Evolutionary conservation across 2,888 invertebrate genomes (phyloP).

Genomic region (Dorcus parallelipipedus): DNA sequence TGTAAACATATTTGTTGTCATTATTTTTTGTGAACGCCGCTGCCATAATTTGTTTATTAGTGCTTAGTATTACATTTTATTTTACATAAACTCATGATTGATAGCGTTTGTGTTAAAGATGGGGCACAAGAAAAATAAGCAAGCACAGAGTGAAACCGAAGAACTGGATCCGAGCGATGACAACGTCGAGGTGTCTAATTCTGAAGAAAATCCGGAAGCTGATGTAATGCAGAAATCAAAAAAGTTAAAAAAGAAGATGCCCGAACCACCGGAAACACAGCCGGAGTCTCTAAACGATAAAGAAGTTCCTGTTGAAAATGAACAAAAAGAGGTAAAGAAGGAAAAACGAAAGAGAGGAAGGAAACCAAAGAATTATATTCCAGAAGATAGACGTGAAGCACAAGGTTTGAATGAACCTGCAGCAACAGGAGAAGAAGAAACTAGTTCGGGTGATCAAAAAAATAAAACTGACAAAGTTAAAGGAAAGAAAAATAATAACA

Average conservation of each 20-base stretch:
- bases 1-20: too few relatives aligned
- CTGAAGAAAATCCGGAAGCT: not conserved
- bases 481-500: constrained; percentile 11
- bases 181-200: too few relatives aligned
- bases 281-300: too few relatives aligned
- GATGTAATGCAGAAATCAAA: not conserved
- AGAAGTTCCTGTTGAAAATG: constrained; percentile 2
- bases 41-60: too few relatives aligned
- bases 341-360: not conserved
- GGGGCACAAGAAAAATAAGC: constrained; percentile 16
- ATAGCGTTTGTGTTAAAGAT: constrained; percentile 1
- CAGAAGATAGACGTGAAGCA: not conserved
- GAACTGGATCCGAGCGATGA: not conserved
- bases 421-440: not conserved
- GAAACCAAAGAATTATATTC: not conserved
- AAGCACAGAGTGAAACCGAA: constrained; percentile 8
- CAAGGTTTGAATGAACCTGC: not conserved
- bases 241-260: not conserved
- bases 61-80: not conserved
- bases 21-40: too few relatives aligned
- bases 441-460: not conserved
- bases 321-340: constrained; percentile 10
- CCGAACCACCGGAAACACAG: not conserved
- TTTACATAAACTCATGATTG: not conserved
- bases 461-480: constrained; percentile 5